Evolutionary conservation across 2,113 vertebrate genomes (phyloP), one percentile per base, ranked within the genome.

Genomic region (Plecturocebus donacophilus): DNA sequence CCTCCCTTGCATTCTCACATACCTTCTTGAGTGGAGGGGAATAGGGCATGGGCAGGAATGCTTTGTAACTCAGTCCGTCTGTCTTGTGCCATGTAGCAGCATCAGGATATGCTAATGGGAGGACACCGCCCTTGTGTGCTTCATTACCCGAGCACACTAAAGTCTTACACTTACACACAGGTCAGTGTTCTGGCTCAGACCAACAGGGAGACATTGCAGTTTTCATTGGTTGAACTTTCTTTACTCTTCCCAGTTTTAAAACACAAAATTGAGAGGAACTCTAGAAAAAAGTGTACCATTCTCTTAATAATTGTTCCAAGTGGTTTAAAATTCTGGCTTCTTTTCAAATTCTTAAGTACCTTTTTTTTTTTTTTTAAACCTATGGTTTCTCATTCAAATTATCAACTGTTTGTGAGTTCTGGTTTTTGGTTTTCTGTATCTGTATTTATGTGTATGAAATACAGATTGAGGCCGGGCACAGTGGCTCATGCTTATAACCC

Each of bases 301-400:
- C 40, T 75, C 21, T 88, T 87, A 42, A 1, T 64, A 71, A 17
- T 58, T 68, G 8, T 87, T 93, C 17, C 38, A 49, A 25, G 25
- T 95, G 56, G 76, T 79, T 95, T 82, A 8, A 64, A 87, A 80
- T 66, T 87, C 52, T 66, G 19, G 16, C 64, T 94, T 49, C 56
- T 81, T 91, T 93, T 85, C 45, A 80, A 81, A 81, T 85, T 27
- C 32, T 76, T 61, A 14, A 25, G 16, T 70, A 30, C n/a, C 23
- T 54, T 61, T 61, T 89, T 54, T 95, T 89, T 54, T 64, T 64
- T 64, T 64, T 13, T 61, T 64, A 13, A 94, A 94, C 7, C 25
- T 85, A 0, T 85, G 61, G 4, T 38, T 96, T 96, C 71, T 97
- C 49, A 77, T 35, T 47, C 58, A 95, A 47, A 42, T 47, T 95